phyloP scores from a whole-genome alignment of 1,140 invertebrate species.

The Brachionus calyciflorus region DNA sequence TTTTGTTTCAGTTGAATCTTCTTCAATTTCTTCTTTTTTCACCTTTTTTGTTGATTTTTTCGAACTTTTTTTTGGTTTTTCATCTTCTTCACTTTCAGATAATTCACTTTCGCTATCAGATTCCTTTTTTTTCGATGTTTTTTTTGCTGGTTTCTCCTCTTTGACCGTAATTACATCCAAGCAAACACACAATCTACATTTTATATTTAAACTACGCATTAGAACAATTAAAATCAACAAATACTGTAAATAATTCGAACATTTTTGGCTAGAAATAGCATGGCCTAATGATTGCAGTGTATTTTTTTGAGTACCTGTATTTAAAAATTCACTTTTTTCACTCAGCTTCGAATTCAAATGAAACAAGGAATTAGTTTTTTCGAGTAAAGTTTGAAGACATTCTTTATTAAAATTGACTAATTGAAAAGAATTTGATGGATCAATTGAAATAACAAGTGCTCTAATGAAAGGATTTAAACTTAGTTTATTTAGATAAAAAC shows the following conservation, averaged over 20 bases:
- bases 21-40: too few relatives aligned
- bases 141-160: background rate
- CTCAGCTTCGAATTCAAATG: background rate
- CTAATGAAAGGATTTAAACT: background rate
- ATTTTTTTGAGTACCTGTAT: background rate
- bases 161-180: background rate
- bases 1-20: too few relatives aligned
- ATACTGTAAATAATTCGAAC: conserved; percentile 21
- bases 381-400: background rate
- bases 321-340: conserved; percentile 3
- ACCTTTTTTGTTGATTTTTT: background rate
- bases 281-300: background rate
- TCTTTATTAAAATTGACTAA: conserved; percentile 21
- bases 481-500: conserved; percentile 8
- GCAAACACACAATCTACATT: conserved; percentile 26
- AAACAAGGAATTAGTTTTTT: background rate
- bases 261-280: background rate
- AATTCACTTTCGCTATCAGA: too few relatives aligned
- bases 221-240: background rate
- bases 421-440: background rate
- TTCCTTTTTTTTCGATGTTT: background rate
- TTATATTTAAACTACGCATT: background rate
- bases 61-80: too few relatives aligned
- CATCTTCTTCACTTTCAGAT: too few relatives aligned
- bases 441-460: background rate